Conservation (phyloP, 23 tunicate species). For the Botrylloides violaceus region DNA sequence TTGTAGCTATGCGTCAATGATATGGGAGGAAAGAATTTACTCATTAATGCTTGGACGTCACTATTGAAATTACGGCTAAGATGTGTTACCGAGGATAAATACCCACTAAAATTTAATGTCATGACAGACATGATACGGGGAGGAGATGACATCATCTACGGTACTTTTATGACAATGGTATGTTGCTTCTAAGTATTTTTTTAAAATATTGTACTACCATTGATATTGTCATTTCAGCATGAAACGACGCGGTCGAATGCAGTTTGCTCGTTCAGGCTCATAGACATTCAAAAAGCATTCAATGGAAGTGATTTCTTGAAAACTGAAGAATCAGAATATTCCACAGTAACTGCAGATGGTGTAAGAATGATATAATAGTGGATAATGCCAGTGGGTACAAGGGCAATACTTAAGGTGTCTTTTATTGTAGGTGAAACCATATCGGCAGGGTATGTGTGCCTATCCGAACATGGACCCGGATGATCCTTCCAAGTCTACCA, state of each 20-base stretch:
- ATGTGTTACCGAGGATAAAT: constrained; percentile 5
- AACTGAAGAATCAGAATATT: too few relatives aligned
- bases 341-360: too few relatives aligned
- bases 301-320: background rate
- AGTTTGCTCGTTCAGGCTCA: constrained; percentile 20
- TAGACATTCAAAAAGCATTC: constrained; percentile 15
- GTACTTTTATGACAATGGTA: constrained; percentile 20
- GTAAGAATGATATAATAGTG: too few relatives aligned
- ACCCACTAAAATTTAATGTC: background rate
- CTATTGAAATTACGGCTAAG: constrained; percentile 9
- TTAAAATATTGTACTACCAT: background rate
- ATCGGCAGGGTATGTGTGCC: constrained; percentile 29
- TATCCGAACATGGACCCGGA: constrained; percentile 12
- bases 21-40: constrained; percentile 7
- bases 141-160: constrained; percentile 9
- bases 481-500: constrained; percentile 13
- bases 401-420: too few relatives aligned
- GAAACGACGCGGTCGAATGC: constrained; percentile 15
- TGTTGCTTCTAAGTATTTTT: background rate
- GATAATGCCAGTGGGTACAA: too few relatives aligned
- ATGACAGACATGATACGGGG: constrained; percentile 12
- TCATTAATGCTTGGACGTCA: constrained; percentile 5
- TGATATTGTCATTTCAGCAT: constrained; percentile 2
- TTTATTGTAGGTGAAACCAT: background rate
- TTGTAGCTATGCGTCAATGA: constrained; percentile 17